phyloP scores from a whole-genome alignment of 2,888 invertebrate species.

The Pteria penguin region DNA sequence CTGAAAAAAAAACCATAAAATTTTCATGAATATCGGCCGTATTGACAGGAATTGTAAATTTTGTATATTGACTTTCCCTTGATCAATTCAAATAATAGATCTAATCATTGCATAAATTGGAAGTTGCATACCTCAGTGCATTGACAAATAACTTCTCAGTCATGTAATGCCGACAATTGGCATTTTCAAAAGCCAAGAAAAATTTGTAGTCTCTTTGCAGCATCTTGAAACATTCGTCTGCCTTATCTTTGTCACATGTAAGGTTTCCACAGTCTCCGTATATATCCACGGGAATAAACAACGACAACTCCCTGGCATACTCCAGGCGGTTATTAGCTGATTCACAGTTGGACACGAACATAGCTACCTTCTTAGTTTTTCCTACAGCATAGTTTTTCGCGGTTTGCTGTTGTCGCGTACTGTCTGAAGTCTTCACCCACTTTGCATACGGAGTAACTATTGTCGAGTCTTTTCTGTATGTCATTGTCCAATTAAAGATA shows the following conservation, averaged over 20 bases:
- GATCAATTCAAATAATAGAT: no score
- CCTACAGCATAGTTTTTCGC: conserved; percentile 83
- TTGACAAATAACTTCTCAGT: conserved; percentile 98
- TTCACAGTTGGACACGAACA: conserved; percentile 98
- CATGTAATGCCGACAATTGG: conserved; percentile 96
- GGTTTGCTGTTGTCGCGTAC: no score
- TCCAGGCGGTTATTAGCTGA: conserved; percentile 92
- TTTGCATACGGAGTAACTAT: conserved; percentile 96
- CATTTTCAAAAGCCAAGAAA: conserved; percentile 97
- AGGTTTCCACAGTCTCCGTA: conserved; percentile 74
- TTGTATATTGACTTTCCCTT: no score
- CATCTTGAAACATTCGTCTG: conserved; percentile 91
- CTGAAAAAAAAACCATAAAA: conserved; percentile 78
- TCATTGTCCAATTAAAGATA: conserved; percentile 97
- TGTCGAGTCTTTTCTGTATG: conserved; percentile 95
- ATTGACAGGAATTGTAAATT: no score
- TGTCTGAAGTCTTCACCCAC: conserved; percentile 91
- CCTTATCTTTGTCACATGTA: conserved; percentile 83
- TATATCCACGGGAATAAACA: conserved; percentile 85
- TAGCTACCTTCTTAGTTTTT: conserved; percentile 95
- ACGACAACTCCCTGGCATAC: conserved; percentile 90
- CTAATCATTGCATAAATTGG: no score
- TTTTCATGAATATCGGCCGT: no score
- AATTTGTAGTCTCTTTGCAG: conserved; percentile 96
- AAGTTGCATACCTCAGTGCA: conserved; percentile 89